Evolutionary conservation across 2,797 vertebrate species (phyloP), one percentile per base, ranked within the genome.

Genomic region (Catostomus latipinnis): DNA sequence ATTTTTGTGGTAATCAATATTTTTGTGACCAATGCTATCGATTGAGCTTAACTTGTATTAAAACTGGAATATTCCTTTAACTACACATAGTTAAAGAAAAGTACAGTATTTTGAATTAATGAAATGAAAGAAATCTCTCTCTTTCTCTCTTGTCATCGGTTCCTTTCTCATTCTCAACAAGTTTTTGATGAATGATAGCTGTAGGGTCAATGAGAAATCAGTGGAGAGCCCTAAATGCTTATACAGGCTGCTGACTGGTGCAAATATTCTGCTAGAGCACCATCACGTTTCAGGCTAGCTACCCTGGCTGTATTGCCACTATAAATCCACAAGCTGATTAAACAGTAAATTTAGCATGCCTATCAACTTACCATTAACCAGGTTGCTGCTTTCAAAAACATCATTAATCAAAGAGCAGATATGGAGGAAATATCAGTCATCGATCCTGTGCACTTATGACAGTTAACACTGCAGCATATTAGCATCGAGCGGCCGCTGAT

Each of bases 381-480:
- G 90, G 88, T 85, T 90, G 93, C 93, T 94, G 91, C 94, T 96
- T 96, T 96, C 88, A 96, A 96, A 97, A 96, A 95, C 92, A 95
- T 91, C 95, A 96, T 99, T 96, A 96, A 98, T 98, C 97, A 97
- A 92, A 87, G 50, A 77, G 88, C 90, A 95, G 95, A 97, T 97
- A 96, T 94, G 94, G 94, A 88, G 91, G 89, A 90, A 97, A 97
- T 95, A 95, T 96, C 94, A 94, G 94, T 95, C 96, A 96, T 99
- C 95, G 95, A 97, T 97, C 95, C 93, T 95, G 95, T 95, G 96
- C 95, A 96, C 96, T 97, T 99, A 98, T 99, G 97, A 99, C 96
- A 98, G 96, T 96, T 99, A 97, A 98, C 98, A 97, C 96, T 96
- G 95, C 95, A 95, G 95, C 96, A 95, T 96, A 97, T 97, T 96